Evolutionary conservation across 2,113 vertebrate species (phyloP).

Genomic region (Uropsilus gracilis): DNA sequence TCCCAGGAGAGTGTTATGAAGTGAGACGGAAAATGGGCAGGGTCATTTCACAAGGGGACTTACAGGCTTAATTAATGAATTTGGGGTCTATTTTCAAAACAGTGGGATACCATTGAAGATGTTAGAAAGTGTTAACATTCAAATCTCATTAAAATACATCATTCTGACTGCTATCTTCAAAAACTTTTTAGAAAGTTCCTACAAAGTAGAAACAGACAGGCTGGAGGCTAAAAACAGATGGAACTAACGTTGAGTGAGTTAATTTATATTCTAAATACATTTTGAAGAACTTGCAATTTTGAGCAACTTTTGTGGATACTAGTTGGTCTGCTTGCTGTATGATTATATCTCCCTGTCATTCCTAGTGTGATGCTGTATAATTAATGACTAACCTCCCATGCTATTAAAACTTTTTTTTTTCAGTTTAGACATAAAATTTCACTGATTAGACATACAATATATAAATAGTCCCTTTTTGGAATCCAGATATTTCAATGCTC

Average conservation of each 20-base stretch:
- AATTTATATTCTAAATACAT: not conserved
- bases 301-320: not conserved
- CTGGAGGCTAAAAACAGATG: not conserved
- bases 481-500: not conserved
- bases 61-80: not conserved
- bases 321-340: not conserved
- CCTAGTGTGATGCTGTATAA: not conserved
- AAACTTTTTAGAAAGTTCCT: not conserved
- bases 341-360: not conserved
- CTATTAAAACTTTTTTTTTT: not conserved
- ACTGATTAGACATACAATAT: not conserved
- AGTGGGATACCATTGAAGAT: not conserved
- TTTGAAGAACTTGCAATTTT: not conserved
- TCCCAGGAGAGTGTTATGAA: not conserved
- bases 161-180: not conserved
- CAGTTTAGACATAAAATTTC: not conserved
- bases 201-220: not conserved
- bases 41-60: accelerated
- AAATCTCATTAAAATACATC: constrained; percentile 1
- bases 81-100: not conserved
- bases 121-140: not conserved
- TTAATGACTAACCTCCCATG: not conserved
- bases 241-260: not conserved
- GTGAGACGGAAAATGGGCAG: not conserved
- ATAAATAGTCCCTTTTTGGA: not conserved